Percentiles rank a stretch among this genome's conserved stretches.
phyloP scores from a whole-genome alignment of 2,113 vertebrate species.

The Pangasianodon hypophthalmus region DNA sequence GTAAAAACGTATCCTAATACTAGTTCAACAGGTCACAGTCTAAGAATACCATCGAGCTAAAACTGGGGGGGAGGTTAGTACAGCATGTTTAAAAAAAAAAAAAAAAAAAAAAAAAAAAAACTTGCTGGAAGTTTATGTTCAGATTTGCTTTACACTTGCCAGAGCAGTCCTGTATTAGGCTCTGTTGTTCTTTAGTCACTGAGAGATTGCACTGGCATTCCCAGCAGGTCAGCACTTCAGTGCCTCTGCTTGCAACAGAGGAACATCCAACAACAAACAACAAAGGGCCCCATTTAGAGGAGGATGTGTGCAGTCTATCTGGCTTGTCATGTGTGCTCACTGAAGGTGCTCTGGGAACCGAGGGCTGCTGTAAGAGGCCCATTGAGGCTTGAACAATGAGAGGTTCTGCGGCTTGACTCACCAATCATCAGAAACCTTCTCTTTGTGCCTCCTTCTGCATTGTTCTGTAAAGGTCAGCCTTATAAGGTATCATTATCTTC shows the following conservation, averaged over 20 bases:
- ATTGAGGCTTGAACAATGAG: constrained; percentile 50
- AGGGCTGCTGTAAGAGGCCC: constrained; percentile 38
- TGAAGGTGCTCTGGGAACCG: constrained; percentile 38
- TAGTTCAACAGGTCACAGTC: background rate
- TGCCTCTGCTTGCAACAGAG: constrained; percentile 29
- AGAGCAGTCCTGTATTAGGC: background rate
- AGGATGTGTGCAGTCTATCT: constrained; percentile 38
- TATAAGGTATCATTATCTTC: constrained; percentile 52
- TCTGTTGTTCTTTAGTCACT: constrained; percentile 18
- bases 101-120: background rate
- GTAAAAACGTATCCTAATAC: background rate
- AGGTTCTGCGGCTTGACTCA: constrained; percentile 37
- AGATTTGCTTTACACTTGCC: background rate
- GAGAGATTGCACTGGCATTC: background rate
- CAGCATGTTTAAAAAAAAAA: too few species aligned
- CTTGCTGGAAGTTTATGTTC: background rate
- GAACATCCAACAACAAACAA: constrained; percentile 51
- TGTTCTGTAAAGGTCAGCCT: constrained; percentile 52
- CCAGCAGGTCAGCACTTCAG: constrained; percentile 21
- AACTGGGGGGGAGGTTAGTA: too few species aligned
- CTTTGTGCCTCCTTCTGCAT: constrained; percentile 50
- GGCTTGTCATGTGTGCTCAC: constrained; percentile 41
- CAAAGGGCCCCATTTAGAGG: constrained; percentile 47
- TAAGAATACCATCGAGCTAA: background rate
- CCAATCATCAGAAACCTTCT: constrained; percentile 31